A percentile compares a stretch with the other conserved stretches of the same genome.
Evolutionary conservation across 2,888 invertebrate genomes (phyloP).

Genomic region (Harpalus rubripes): DNA sequence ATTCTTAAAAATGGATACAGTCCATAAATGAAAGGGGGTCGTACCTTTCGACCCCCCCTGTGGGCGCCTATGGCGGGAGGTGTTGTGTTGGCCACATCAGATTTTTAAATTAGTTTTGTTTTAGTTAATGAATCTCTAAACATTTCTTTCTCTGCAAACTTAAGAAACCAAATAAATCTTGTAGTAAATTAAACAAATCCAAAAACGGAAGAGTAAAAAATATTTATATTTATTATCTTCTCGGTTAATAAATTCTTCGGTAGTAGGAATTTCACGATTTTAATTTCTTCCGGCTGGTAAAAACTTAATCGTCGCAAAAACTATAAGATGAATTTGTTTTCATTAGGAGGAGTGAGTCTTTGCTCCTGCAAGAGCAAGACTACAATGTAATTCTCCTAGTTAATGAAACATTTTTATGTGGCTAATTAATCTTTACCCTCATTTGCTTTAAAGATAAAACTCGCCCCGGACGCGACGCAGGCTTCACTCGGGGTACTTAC

Average conservation of each 20-base stretch:
- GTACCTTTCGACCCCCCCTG: no score
- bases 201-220: background rate
- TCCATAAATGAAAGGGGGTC: no score
- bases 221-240: background rate
- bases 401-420: constrained; percentile 35
- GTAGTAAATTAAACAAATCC: no score
- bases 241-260: background rate
- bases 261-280: background rate
- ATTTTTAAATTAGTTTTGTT: no score
- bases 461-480: background rate
- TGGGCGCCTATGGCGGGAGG: no score
- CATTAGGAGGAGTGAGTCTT: background rate
- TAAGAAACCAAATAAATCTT: no score
- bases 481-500: no score
- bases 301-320: constrained; percentile 1
- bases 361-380: background rate
- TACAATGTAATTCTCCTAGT: constrained; percentile 13
- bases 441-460: constrained; percentile 16
- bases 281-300: constrained; percentile 6
- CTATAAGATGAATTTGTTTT: constrained; percentile 22
- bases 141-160: no score
- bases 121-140: no score
- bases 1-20: no score
- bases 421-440: constrained; percentile 29
- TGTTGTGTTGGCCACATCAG: no score